phyloP scores from a whole-genome alignment of 2,113 vertebrate genomes.

The Melanocharis versteri region DNA sequence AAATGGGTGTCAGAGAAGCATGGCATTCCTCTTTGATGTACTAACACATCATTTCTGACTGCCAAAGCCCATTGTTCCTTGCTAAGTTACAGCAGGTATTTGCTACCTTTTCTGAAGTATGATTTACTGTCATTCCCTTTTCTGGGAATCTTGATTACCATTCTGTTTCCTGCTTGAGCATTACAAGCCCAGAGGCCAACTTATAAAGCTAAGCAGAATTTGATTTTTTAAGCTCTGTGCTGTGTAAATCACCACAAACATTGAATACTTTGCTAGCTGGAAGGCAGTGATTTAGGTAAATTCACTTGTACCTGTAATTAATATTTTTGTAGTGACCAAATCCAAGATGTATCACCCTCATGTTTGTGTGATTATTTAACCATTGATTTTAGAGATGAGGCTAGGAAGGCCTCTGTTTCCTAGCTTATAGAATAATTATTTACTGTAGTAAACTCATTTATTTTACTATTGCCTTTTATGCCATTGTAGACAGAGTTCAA shows the following conservation, averaged over 20 bases:
- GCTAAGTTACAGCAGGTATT: not conserved
- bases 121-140: not conserved
- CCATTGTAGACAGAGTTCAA: not conserved
- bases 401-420: not conserved
- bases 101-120: not conserved
- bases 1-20: not conserved
- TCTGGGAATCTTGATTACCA: not conserved
- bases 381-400: not conserved
- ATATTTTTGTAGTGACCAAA: not conserved
- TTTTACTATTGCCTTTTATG: not conserved
- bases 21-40: not conserved
- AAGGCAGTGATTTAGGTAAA: not conserved
- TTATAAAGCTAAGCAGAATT: not conserved
- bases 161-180: not conserved
- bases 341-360: rapidly evolving
- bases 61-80: not conserved
- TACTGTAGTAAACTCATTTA: not conserved
- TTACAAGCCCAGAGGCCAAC: not conserved
- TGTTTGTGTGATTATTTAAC: not conserved
- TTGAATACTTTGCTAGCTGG: not conserved
- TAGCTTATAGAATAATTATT: not conserved
- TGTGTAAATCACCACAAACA: not conserved
- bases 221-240: not conserved
- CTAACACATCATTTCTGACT: not conserved
- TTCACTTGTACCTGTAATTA: not conserved